Conservation (phyloP, 1,140 invertebrate species). For the Ptiloglossa arizonensis region DNA sequence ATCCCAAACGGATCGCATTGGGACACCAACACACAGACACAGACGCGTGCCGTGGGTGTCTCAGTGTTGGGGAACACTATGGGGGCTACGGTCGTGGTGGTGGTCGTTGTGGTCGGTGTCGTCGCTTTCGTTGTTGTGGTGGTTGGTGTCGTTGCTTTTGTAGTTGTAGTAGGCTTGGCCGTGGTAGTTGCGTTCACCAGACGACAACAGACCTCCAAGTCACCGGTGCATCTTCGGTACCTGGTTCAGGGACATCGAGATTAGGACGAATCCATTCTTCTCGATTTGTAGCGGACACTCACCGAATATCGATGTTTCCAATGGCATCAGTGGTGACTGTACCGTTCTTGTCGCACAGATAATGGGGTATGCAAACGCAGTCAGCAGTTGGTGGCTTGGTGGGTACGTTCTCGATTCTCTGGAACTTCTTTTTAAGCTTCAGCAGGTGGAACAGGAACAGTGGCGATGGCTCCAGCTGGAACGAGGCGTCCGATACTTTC, state of each 20-base stretch:
- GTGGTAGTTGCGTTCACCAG: constrained; percentile 28
- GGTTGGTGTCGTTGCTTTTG: constrained; percentile 24
- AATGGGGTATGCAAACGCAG: constrained; percentile 82
- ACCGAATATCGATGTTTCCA: constrained; percentile 82
- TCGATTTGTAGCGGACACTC: constrained; percentile 29
- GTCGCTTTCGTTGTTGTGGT: constrained; percentile 18
- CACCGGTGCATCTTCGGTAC: constrained; percentile 67
- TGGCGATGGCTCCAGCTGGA: constrained; percentile 1
- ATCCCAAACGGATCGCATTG: constrained; percentile 79
- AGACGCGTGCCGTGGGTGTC: constrained; percentile 37
- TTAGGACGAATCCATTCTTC: no score
- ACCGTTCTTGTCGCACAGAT: constrained; percentile 81
- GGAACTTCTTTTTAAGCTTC: constrained; percentile 68
- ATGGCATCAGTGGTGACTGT: constrained; percentile 81
- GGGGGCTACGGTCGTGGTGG: constrained; percentile 44
- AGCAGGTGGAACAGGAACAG: constrained; percentile 66
- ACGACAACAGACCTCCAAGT: constrained; percentile 74
- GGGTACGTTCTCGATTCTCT: constrained; percentile 60
- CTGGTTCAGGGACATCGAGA: constrained; percentile 38
- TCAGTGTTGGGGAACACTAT: constrained; percentile 29
- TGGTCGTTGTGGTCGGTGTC: constrained; percentile 34
- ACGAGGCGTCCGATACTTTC: constrained; percentile 8
- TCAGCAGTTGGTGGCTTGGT: constrained; percentile 25
- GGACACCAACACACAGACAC: constrained; percentile 78
- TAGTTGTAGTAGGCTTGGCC: constrained; percentile 20